These are phyloP conservation scores for Papilio xuthus DNA, from an alignment of 1,140 invertebrate genomes.

Conservation along the genomic window DNA sequence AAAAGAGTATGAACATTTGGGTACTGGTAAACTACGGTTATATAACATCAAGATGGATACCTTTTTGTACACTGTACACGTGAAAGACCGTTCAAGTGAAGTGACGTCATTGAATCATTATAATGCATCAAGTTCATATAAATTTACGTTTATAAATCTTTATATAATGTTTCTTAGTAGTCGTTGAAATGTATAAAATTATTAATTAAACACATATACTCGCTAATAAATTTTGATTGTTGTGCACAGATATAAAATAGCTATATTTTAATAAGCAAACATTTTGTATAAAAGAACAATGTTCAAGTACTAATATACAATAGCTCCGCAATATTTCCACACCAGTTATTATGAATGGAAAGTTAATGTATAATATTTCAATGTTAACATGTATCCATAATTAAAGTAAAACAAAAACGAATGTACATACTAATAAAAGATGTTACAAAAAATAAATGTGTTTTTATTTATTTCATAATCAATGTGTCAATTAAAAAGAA, in stretches of 20 bases:
- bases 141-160: not conserved
- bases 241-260: slow-evolving; percentile 5
- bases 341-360: slow-evolving; percentile 30
- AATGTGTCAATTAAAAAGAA: not conserved
- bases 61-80: not conserved
- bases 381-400: slow-evolving; percentile 13
- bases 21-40: not conserved
- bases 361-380: slow-evolving; percentile 27
- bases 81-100: not conserved
- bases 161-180: not conserved
- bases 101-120: not conserved
- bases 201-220: not conserved
- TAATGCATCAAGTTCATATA: not conserved
- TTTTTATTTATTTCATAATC: not conserved
- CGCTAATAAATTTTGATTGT: slow-evolving; percentile 16
- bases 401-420: not conserved
- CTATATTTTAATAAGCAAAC: slow-evolving; percentile 19
- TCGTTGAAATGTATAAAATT: not conserved
- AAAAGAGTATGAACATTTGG: too few relatives aligned
- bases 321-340: slow-evolving; percentile 24
- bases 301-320: slow-evolving; percentile 23
- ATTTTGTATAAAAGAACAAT: slow-evolving; percentile 31
- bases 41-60: not conserved
- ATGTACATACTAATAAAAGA: slow-evolving; percentile 32
- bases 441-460: slow-evolving; percentile 14